Base-by-base conservation (phyloP, 2,888 invertebrate species). In the Drepana falcataria region DNA sequence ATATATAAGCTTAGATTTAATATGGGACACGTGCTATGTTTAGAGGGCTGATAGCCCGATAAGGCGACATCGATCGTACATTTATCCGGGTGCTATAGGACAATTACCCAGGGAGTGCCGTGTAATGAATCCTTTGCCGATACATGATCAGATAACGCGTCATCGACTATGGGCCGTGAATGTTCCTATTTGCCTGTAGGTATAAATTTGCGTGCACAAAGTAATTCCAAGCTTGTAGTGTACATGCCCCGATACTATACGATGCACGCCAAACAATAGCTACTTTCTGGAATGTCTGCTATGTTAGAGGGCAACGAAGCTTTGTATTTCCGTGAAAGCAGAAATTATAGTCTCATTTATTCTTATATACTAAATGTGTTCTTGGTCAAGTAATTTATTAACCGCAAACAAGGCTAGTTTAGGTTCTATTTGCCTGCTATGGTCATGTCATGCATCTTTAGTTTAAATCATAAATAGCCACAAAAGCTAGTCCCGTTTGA, bases 101-200 rank as follows among this genome's bases (percentile, higher is more conserved):
- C 76, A 81, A 81, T 86, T 78, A 71, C 70, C 68, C 71, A 71
- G 69, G 72, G 75, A 78, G 76, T 71, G 70, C 75, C 66, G 64
- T 82, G 80, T 86, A 87, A 86, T 87, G 81, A 85, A 84, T 84
- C 82, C 79, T 74, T 77, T 66, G 76, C 72, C 68, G 71, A 70
- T 76, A 74, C 76, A 74, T 87, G 83, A 86, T 84, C 83, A 82
- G 77, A 79, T 68, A 59, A 68, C 63, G 68, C 69, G 71, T 68
- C 73, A 66, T 72, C 69, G 71, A 71, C 70, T 69, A 73, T 69
- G 64, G 64, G 62, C 69, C 69, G 71, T 75, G 79, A 78, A 76
- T 73, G 73, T 71, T 60, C 68, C 60, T 65, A 70, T 73, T 72
- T 71, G 68, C 71, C 68, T 71, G 62, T 60, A 59, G 57, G 55